Evolutionary conservation across 2,888 invertebrate species (phyloP).

Genomic region (Eurytoma californica): DNA sequence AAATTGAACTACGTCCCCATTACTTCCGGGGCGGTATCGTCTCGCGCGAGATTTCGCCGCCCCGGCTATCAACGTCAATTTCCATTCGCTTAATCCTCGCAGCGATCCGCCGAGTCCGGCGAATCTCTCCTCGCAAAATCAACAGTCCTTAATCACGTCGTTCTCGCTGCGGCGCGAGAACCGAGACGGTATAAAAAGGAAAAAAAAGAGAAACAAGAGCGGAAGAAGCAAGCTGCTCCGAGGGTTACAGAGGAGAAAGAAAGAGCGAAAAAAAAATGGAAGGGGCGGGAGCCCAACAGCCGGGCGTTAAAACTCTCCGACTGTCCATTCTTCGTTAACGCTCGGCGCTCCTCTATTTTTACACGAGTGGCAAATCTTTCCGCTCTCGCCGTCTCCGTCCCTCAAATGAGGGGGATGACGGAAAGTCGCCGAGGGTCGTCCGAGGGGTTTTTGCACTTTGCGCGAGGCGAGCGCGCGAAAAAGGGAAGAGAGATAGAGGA

Average conservation of each 20-base stretch:
- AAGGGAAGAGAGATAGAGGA: slow-evolving; percentile 17
- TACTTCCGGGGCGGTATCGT: too few species aligned
- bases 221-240: too few species aligned
- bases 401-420: slow-evolving; percentile 26
- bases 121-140: slow-evolving; percentile 30
- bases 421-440: slow-evolving; percentile 7
- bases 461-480: slow-evolving; percentile 25
- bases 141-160: slow-evolving; percentile 50
- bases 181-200: background rate
- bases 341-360: slow-evolving; percentile 23
- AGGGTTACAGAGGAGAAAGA: background rate
- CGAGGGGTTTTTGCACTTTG: slow-evolving; percentile 50
- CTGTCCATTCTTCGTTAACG: slow-evolving; percentile 41
- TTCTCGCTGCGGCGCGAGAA: background rate
- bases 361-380: slow-evolving; percentile 41
- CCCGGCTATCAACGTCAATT: background rate
- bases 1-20: too few species aligned
- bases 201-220: background rate
- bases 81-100: background rate
- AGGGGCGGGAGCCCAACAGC: background rate
- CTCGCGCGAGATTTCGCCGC: too few species aligned
- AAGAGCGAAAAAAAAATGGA: background rate
- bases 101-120: background rate
- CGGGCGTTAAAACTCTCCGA: slow-evolving; percentile 48
- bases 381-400: slow-evolving; percentile 29